phyloP scores from a whole-genome alignment of 2,888 invertebrate genomes.

The Andrena camellia region DNA sequence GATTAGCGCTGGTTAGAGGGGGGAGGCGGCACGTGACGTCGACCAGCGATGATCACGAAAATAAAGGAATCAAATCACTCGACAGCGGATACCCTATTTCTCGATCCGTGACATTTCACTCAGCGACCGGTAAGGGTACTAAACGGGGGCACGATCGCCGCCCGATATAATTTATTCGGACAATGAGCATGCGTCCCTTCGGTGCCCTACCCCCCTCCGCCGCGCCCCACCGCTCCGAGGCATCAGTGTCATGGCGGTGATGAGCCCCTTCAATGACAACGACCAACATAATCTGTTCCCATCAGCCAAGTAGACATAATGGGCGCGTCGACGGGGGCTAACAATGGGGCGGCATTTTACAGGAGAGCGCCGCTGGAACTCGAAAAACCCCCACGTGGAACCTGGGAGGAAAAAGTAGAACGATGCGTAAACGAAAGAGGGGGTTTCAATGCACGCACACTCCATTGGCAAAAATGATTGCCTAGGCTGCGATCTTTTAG shows the following conservation, averaged over 20 bases:
- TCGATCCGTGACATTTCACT: slow-evolving; percentile 63
- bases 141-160: slow-evolving; percentile 40
- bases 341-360: slow-evolving; percentile 78
- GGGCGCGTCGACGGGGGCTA: slow-evolving; percentile 78
- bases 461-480: slow-evolving; percentile 23
- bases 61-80: slow-evolving; percentile 62
- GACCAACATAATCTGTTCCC: slow-evolving; percentile 84
- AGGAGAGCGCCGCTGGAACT: slow-evolving; percentile 71
- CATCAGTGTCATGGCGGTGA: slow-evolving; percentile 82
- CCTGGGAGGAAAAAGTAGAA: slow-evolving; percentile 39
- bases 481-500: slow-evolving; percentile 7
- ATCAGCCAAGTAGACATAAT: slow-evolving; percentile 82
- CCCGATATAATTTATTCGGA: slow-evolving; percentile 79
- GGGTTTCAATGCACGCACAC: not conserved
- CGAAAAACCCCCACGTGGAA: slow-evolving; percentile 51
- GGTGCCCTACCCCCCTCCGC: slow-evolving; percentile 3
- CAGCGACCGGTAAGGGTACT: slow-evolving; percentile 56
- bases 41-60: slow-evolving; percentile 42
- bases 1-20: slow-evolving; percentile 3
- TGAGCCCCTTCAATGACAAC: slow-evolving; percentile 82
- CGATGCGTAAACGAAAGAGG: slow-evolving; percentile 6
- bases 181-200: slow-evolving; percentile 75
- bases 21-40: slow-evolving; percentile 44
- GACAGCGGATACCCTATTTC: slow-evolving; percentile 59
- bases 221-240: slow-evolving; percentile 52